Evolutionary conservation across 2,888 invertebrate genomes (phyloP), one percentile per base, ranked within the genome.

Genomic region (Candidula unifasciata): DNA sequence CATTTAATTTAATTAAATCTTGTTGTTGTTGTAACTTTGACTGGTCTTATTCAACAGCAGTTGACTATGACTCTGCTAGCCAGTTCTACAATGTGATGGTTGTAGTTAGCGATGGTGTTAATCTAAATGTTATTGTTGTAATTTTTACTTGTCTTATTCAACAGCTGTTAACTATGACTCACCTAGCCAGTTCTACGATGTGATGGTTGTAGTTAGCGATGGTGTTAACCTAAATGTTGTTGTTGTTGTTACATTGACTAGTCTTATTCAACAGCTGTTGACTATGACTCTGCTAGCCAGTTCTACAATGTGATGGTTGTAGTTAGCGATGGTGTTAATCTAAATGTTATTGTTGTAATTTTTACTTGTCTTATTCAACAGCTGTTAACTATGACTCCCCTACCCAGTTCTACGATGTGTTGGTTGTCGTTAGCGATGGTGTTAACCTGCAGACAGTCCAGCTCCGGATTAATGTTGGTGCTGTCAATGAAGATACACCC

Each of bases 401-500:
- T 21, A 60, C 60, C 60, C 60, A 60, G 18, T 60, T 60, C 60
- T 60, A 60, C 18, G 60, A 60, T 60, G 60, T 60, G 18, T 82
- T 86, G 16, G 87, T 90, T 0, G 60, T 85, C 3, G 90, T 89
- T 8, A 87, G 86, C 30, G 91, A 91, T 71, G 88, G 88, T 24
- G 82, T 86, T 30, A 82, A 85, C 60, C 80, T 85, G 0, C 57
- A 87, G n/a, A 86, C 87, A 8, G 88, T 91, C 6, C 85, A 86
- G 6, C 87, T 91, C 10, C 78, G 80, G 18, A 86, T 92, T 3
- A 83, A 80, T 13, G 86, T 92, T 1, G 85, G 82, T 1, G 86
- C 91, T 8, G 88, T 88, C 24, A 92, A 92, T 83, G 91, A 92
- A 60, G 68, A 71, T 80, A 87, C 87, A 8, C 92, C 92, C 3